Percentiles rank a stretch among this genome's conserved stretches.
phyloP scores from a whole-genome alignment of 2,113 vertebrate genomes.

The Stomatorhinus ivindoensis region DNA sequence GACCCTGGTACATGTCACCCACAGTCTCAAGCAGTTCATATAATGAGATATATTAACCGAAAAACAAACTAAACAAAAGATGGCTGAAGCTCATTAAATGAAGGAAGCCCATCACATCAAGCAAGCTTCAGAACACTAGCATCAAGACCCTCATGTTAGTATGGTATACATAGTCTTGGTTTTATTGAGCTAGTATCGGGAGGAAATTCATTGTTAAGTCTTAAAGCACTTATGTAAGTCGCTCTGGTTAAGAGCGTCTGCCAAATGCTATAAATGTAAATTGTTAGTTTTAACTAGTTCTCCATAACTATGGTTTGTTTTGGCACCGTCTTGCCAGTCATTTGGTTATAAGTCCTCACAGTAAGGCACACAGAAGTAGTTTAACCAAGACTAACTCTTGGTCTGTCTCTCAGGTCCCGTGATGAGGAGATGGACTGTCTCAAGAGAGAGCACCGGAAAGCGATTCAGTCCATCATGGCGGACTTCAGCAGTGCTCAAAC shows the following conservation, averaged over 20 bases:
- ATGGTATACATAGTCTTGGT: too few relatives aligned
- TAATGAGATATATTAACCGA: not conserved
- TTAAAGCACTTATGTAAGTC: too few relatives aligned
- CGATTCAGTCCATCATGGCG: conserved; percentile 69
- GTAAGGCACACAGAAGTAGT: not conserved
- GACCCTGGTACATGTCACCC: not conserved
- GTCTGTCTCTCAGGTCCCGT: conserved; percentile 40
- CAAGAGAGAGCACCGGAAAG: conserved; percentile 64
- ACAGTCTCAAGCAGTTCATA: not conserved
- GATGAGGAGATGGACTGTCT: conserved; percentile 61
- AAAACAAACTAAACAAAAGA: not conserved
- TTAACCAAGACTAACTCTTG: not conserved
- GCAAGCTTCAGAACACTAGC: not conserved
- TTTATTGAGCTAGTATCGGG: too few relatives aligned
- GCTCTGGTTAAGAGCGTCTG: too few relatives aligned
- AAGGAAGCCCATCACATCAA: not conserved
- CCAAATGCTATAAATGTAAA: too few relatives aligned
- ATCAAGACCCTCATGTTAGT: not conserved
- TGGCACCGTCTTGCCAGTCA: not conserved
- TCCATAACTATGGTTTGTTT: not conserved
- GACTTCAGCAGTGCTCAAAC: conserved; percentile 73
- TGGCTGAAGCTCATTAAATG: not conserved
- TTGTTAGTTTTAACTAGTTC: too few relatives aligned
- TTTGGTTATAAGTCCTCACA: not conserved
- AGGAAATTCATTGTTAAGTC: too few relatives aligned